Evolutionary conservation across 2,888 invertebrate species (phyloP).

Genomic region (Prionchulus punctatus): DNA sequence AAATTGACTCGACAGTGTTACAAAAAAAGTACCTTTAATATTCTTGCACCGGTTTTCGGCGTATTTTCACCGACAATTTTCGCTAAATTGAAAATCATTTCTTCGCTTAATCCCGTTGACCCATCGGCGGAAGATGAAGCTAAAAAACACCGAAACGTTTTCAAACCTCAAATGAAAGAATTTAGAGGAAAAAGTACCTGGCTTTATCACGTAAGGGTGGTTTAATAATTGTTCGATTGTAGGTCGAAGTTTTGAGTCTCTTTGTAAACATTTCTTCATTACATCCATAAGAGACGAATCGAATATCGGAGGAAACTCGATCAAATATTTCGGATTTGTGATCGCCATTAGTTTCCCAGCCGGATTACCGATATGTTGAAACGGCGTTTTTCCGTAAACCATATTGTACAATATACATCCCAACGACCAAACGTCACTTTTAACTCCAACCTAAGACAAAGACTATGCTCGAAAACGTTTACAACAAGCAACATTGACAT

Average conservation of each 20-base stretch:
- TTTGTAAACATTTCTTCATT: slow-evolving; percentile 50
- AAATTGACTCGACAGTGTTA: no score
- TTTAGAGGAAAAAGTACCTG: no score
- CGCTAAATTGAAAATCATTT: neutral
- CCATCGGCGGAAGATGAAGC: neutral
- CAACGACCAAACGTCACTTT: slow-evolving; percentile 90
- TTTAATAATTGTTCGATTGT: slow-evolving; percentile 54
- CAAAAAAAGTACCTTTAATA: neutral
- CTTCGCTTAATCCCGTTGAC: neutral
- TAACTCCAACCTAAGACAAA: slow-evolving; percentile 55
- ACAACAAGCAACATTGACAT: neutral
- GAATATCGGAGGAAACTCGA: slow-evolving; percentile 49
- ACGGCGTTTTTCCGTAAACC: slow-evolving; percentile 75
- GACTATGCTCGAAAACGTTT: neutral
- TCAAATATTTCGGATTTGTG: slow-evolving; percentile 52
- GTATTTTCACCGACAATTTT: neutral
- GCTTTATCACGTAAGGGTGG: slow-evolving; percentile 38
- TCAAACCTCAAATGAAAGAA: no score
- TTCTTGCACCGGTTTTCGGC: neutral
- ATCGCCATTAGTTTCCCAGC: slow-evolving; percentile 61
- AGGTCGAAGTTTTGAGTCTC: slow-evolving; percentile 55
- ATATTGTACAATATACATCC: slow-evolving; percentile 88
- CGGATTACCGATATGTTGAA: slow-evolving; percentile 57
- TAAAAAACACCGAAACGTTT: no score
- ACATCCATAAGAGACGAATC: slow-evolving; percentile 33